These are phyloP conservation scores for Parauchenoglanis ngamensis DNA, from an alignment of 2,797 vertebrate genomes.

Conservation along the genomic window DNA sequence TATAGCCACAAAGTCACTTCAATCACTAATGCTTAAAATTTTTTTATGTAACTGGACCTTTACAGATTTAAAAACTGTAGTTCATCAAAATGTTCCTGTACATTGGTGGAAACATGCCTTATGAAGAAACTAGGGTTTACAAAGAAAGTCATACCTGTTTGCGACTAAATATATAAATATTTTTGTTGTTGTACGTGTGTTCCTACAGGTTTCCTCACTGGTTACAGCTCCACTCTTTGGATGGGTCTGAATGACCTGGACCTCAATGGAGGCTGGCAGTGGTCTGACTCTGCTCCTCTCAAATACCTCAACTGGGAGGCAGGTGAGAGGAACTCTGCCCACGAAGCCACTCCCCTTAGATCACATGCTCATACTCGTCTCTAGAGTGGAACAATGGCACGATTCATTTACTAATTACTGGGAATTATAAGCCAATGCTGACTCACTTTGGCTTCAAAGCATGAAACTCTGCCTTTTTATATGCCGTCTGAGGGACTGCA, in stretches of 20 bases:
- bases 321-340: slow-evolving; percentile 73
- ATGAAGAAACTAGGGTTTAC: neutral
- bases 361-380: neutral
- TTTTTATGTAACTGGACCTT: neutral
- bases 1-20: neutral
- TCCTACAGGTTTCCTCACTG: slow-evolving; percentile 83
- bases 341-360: neutral
- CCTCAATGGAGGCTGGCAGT: slow-evolving; percentile 96
- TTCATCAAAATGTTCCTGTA: neutral
- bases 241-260: slow-evolving; percentile 96
- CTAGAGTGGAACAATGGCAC: slow-evolving; percentile 13
- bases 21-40: neutral
- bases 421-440: neutral
- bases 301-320: slow-evolving; percentile 98
- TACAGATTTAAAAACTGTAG: neutral
- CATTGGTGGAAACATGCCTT: neutral
- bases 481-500: neutral
- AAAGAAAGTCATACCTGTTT: neutral
- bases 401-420: slow-evolving; percentile 23
- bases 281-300: slow-evolving; percentile 91
- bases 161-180: neutral
- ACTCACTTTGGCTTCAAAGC: neutral
- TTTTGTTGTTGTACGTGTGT: neutral
- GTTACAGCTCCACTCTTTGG: slow-evolving; percentile 92
- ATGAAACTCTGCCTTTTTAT: slow-evolving; percentile 1